These are phyloP conservation scores for Cettia cetti DNA, from an alignment of 2,113 vertebrate genomes.

Conservation along the genomic window DNA sequence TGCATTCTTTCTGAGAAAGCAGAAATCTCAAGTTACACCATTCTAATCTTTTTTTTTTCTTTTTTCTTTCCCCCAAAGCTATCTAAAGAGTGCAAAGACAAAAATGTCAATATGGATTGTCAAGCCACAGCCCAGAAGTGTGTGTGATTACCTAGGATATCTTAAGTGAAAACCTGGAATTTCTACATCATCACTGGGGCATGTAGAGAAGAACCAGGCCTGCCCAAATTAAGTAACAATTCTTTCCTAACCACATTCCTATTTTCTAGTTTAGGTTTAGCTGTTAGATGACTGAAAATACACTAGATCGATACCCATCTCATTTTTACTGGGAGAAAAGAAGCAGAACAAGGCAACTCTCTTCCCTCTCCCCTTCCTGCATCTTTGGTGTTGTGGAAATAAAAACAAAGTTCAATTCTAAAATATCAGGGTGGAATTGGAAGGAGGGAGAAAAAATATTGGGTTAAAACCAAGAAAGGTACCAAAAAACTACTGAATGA, in stretches of 20 bases:
- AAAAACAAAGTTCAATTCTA: background rate
- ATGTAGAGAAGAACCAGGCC: background rate
- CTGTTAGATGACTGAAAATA: background rate
- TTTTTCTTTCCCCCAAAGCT: fast-evolving
- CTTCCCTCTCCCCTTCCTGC: background rate
- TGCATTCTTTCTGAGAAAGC: background rate
- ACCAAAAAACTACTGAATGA: background rate
- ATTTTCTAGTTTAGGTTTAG: background rate
- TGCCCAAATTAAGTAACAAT: background rate
- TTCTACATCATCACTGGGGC: background rate
- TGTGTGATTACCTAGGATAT: background rate
- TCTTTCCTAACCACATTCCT: background rate
- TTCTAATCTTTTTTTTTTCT: background rate
- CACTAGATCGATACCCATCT: background rate
- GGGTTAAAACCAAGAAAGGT: background rate
- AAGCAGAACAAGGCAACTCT: background rate
- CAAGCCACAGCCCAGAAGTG: background rate
- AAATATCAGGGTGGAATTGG: background rate
- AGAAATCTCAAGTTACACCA: background rate
- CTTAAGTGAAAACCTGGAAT: background rate
- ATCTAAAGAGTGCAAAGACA: background rate
- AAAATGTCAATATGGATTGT: background rate
- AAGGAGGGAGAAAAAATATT: background rate
- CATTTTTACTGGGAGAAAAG: background rate
- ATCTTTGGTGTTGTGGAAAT: background rate